Base-by-base conservation (phyloP, 2,888 invertebrate species). In the Abrostola triplasia region DNA sequence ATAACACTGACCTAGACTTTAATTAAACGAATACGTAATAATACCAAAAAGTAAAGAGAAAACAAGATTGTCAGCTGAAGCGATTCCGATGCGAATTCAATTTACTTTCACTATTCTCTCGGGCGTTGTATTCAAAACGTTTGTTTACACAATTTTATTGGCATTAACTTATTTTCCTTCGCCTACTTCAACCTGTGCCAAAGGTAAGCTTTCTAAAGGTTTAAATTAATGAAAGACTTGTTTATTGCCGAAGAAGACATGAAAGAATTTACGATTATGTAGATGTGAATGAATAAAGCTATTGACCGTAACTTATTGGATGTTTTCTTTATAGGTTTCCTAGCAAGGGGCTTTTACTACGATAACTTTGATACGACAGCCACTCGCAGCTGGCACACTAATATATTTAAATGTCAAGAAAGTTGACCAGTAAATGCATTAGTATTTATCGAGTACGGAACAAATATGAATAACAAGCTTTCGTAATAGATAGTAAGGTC, bases 81-180 rank as follows among this genome's bases (percentile, higher is more conserved):
- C 73, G 74, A 79, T 72, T 73, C 70, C 76, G 73, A 77, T 68
- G 72, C 75, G 76, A 85, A 84, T 83, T 81, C 80, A 85, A 84
- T 84, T 84, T 79, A 83, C 88, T 88, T 88, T 87, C 87, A 84
- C 85, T 80, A 64, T 70, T 77, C 65, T 76, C 67, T 74, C 68
- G 71, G 73, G 79, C 83, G 84, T 79, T 71, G 73, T 77, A 80
- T 79, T 77, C 70, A 81, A 82, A 82, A 80, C 58, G 73, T 67
- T 76, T 79, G 74, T 84, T 83, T 79, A 78, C 76, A 78, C 73
- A 80, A 79, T 80, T 80, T 79, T 72, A 79, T 75, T 77, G 72
- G 64, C 62, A 63, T 66, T 72, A 68, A 60, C 67, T 71, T 64
- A 79, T 84, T 83, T 80, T 79, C 69, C 70, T 74, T 77, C 57